phyloP scores from a whole-genome alignment of 2,797 vertebrate genomes.

The Cebuella pygmaea region DNA sequence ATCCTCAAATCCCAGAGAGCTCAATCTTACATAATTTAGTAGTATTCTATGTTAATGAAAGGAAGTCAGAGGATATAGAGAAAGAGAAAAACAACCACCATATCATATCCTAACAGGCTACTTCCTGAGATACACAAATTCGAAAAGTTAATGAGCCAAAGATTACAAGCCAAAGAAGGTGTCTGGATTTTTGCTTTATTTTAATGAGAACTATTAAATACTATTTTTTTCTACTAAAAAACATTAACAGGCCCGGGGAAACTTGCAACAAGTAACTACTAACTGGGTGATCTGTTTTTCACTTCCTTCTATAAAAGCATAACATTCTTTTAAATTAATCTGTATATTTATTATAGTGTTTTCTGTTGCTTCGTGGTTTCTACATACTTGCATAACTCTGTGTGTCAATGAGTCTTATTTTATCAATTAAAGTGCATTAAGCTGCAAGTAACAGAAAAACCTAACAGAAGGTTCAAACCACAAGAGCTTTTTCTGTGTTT shows the following conservation, averaged over 20 bases:
- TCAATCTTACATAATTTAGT: conserved; percentile 2
- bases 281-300: neutral
- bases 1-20: neutral
- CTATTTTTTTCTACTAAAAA: conserved; percentile 30
- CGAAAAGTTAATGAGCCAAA: neutral
- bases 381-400: neutral
- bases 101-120: neutral
- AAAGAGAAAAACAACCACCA: neutral
- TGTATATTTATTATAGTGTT: neutral
- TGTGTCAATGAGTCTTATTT: neutral
- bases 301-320: conserved; percentile 2
- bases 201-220: conserved; percentile 45
- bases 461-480: neutral
- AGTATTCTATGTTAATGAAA: conserved; percentile 7
- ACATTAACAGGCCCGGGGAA: conserved; percentile 21
- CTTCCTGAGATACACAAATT: neutral
- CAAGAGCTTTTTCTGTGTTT: neutral
- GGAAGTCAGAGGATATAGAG: neutral
- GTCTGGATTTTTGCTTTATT: conserved; percentile 26
- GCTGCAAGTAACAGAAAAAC: conserved; percentile 25
- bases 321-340: conserved; percentile 21
- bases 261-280: neutral
- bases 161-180: neutral
- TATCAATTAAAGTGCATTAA: neutral
- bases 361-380: neutral